Evolutionary conservation across 2,888 invertebrate species (phyloP).

Genomic region (Hartigia nigra): DNA sequence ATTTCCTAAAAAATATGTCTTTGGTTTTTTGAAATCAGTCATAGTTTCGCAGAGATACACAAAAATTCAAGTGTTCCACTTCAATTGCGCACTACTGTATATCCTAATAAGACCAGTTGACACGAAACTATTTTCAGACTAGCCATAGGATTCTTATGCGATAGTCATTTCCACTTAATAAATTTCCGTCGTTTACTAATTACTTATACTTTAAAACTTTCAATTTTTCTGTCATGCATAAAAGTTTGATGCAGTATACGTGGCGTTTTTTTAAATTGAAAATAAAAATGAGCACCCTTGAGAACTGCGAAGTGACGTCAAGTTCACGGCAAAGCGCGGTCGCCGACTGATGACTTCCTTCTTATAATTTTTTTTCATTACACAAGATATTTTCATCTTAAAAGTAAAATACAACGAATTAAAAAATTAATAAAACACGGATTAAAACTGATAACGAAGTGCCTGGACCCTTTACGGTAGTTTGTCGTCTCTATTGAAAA

Average conservation of each 20-base stretch:
- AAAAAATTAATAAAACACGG: background rate
- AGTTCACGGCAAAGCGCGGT: conserved; percentile 1
- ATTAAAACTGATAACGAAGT: background rate
- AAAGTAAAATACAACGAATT: background rate
- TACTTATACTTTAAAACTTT: background rate
- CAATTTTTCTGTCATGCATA: background rate
- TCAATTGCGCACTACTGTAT: too few relatives aligned
- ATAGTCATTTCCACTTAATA: background rate
- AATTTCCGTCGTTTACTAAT: background rate
- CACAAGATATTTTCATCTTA: background rate
- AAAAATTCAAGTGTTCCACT: too few relatives aligned
- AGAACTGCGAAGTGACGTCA: background rate
- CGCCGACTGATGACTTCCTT: background rate
- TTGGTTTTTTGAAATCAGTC: too few relatives aligned
- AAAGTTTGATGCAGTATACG: background rate
- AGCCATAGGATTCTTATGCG: too few relatives aligned
- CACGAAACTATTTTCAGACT: background rate
- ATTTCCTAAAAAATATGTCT: too few relatives aligned
- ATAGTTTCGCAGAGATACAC: too few relatives aligned
- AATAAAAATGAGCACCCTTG: background rate
- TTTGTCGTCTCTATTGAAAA: background rate
- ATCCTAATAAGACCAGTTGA: background rate
- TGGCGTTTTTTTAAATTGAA: background rate
- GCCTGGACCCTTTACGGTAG: background rate
- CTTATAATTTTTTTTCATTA: background rate